Evolutionary conservation across 2,113 vertebrate genomes (phyloP).

Genomic region (Variabilichromis moorii): DNA sequence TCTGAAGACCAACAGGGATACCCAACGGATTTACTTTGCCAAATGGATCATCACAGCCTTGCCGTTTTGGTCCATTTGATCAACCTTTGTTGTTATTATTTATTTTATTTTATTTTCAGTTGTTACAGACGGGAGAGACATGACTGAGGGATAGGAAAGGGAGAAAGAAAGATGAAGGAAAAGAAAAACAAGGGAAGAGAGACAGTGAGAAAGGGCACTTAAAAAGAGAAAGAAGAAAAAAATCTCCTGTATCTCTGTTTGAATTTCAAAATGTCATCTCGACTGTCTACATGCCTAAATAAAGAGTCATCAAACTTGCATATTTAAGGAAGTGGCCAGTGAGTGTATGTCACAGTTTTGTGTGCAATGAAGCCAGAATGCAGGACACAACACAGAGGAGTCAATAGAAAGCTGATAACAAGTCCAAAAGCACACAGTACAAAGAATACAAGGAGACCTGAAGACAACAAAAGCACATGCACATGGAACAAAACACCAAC

Average conservation of each 20-base stretch:
- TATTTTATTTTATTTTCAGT: neutral
- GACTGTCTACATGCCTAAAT: neutral
- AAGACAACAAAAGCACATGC: neutral
- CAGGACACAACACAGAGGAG: neutral
- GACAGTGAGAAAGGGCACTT: accelerated
- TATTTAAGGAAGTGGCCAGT: neutral
- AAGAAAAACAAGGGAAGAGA: neutral
- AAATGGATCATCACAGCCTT: no score
- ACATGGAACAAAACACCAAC: neutral
- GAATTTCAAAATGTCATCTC: neutral
- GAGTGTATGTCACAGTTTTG: neutral
- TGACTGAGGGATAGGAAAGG: neutral
- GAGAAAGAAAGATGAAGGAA: neutral
- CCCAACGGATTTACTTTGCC: no score
- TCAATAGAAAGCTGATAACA: neutral
- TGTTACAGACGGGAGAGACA: neutral
- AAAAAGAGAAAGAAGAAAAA: no score
- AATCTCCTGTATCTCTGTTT: neutral
- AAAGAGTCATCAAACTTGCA: neutral
- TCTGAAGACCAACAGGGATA: no score
- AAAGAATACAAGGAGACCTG: neutral
- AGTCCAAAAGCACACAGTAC: neutral
- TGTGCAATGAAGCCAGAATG: neutral
- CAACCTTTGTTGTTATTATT: no score
- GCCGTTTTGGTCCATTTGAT: no score